A percentile compares a stretch with the other conserved stretches of the same genome.
phyloP scores from a whole-genome alignment of 1,140 invertebrate species.

The Neocloeon triangulifer region DNA sequence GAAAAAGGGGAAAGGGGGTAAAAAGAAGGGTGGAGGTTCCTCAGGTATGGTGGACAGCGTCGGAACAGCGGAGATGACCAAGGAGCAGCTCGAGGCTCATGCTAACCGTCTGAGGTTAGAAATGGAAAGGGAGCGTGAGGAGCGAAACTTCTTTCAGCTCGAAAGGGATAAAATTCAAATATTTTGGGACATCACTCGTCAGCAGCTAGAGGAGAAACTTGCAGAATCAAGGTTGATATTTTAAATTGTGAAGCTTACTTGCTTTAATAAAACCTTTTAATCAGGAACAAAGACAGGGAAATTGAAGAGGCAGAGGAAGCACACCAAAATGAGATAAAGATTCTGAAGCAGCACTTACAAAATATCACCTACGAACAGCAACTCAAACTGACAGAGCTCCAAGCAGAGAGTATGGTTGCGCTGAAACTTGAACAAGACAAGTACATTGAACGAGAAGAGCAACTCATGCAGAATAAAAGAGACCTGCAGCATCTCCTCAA shows the following conservation, averaged over 20 bases:
- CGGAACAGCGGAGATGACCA: conserved; percentile 74
- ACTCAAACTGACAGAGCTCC: conserved; percentile 49
- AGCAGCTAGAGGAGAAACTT: conserved; percentile 60
- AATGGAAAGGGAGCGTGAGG: conserved; percentile 78
- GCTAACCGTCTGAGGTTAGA: conserved; percentile 71
- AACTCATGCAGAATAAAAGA: conserved; percentile 56
- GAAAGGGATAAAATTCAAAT: conserved; percentile 84
- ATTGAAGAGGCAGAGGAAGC: conserved; percentile 69
- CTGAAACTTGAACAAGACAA: conserved; percentile 51
- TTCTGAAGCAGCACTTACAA: conserved; percentile 81
- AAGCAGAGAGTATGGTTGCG: conserved; percentile 48
- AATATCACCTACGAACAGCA: conserved; percentile 82
- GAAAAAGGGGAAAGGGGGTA: conserved; percentile 15
- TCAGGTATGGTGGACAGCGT: conserved; percentile 63
- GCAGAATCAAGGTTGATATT: conserved; percentile 30
- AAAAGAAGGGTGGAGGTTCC: conserved; percentile 6
- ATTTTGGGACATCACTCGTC: conserved; percentile 81
- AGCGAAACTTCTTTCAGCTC: conserved; percentile 85
- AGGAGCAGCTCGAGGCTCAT: conserved; percentile 80
- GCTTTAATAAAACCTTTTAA: conserved; percentile 8
- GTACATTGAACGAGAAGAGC: conserved; percentile 45
- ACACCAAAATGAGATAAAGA: conserved; percentile 67
- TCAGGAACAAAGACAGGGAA: conserved; percentile 64
- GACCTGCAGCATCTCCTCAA: too few relatives aligned
- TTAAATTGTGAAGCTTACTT: conserved; percentile 2